Evolutionary conservation across 2,888 invertebrate genomes (phyloP).

Genomic region (Chloroclysta siterata): DNA sequence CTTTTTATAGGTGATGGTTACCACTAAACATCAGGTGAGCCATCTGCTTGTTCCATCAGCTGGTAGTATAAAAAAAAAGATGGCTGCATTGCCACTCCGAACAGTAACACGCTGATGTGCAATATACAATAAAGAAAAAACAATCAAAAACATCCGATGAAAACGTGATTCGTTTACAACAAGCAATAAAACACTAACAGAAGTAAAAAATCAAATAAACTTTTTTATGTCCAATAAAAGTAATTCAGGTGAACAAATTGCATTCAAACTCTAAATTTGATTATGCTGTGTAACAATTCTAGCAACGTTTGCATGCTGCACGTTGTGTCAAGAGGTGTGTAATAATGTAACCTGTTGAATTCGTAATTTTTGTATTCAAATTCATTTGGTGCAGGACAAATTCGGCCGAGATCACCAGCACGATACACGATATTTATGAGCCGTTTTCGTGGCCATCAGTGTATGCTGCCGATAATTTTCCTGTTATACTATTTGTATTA

Average conservation of each 20-base stretch:
- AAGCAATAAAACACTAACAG: constrained; percentile 6
- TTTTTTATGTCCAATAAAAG: constrained; percentile 11
- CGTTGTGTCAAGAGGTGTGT: neutral
- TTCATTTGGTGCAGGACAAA: neutral
- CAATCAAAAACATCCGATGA: neutral
- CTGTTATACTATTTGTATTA: constrained; percentile 12
- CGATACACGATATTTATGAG: neutral
- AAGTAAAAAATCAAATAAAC: constrained; percentile 16
- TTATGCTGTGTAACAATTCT: neutral
- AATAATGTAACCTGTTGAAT: constrained; percentile 5
- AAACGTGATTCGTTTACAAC: constrained; percentile 2
- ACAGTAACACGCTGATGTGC: neutral
- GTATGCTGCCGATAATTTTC: constrained; percentile 20
- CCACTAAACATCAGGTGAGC: no score
- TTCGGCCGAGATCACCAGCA: neutral
- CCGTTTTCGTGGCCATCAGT: constrained; percentile 16
- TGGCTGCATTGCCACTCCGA: no score
- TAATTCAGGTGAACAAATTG: constrained; percentile 8
- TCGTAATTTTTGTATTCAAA: neutral
- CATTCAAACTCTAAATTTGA: constrained; percentile 5
- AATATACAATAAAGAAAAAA: neutral
- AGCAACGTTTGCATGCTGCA: neutral
- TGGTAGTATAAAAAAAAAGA: no score
- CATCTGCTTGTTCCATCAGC: no score
- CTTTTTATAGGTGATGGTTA: no score